A percentile compares a stretch with the other conserved stretches of the same genome.
Conservation (phyloP, 2,888 invertebrate species). For the Ferrisia virgata region DNA sequence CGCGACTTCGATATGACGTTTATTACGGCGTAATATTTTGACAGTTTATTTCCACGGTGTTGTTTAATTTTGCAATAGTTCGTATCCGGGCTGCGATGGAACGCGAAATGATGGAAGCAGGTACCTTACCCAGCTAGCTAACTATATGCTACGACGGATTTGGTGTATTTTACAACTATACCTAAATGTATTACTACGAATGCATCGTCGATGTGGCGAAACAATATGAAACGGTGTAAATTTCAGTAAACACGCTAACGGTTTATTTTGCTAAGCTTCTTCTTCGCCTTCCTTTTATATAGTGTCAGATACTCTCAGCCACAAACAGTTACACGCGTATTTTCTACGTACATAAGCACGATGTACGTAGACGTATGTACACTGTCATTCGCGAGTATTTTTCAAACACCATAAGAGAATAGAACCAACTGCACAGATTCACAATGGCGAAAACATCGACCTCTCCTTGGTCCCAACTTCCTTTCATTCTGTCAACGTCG, state of each 20-base stretch:
- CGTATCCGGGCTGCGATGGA: not conserved
- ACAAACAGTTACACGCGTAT: not conserved
- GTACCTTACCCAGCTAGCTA: no score
- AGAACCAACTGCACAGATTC: not conserved
- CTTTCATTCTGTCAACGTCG: not conserved
- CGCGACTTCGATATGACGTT: not conserved
- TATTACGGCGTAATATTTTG: conserved; percentile 11
- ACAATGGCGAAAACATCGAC: not conserved
- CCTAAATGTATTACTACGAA: no score
- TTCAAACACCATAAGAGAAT: not conserved
- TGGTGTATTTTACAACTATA: not conserved
- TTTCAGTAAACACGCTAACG: not conserved
- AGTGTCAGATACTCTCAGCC: not conserved
- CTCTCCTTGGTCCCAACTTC: not conserved
- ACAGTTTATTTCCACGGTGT: not conserved
- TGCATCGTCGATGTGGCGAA: not conserved
- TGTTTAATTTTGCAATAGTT: not conserved
- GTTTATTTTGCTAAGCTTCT: not conserved
- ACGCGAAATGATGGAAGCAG: not conserved
- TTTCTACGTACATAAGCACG: not conserved
- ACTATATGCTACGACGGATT: not conserved
- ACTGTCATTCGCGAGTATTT: not conserved
- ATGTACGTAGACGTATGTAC: no score
- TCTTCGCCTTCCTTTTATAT: no score
- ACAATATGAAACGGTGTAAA: not conserved